Percentiles rank a stretch among this genome's conserved stretches.
These are phyloP conservation scores for Tipula vernalis DNA, from an alignment of 2,888 invertebrate genomes.

Conservation along the genomic window DNA sequence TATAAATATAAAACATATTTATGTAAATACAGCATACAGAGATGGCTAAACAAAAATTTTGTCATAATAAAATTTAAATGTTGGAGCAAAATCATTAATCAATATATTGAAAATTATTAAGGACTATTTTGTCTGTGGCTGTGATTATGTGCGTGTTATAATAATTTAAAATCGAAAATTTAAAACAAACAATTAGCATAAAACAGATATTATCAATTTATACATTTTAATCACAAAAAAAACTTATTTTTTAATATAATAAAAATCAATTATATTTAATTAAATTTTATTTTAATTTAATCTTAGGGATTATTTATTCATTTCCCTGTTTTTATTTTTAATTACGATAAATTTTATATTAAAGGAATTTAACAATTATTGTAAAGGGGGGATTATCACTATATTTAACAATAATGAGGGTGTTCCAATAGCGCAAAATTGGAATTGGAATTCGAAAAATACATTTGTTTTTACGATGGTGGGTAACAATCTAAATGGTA, in stretches of 20 bases:
- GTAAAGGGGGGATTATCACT: not conserved
- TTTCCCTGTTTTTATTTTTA: not conserved
- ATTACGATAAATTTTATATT: not conserved
- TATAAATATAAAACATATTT: not conserved
- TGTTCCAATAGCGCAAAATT: not conserved
- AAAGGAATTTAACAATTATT: not conserved
- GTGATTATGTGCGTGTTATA: not conserved
- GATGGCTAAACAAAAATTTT: not conserved
- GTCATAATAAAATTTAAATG: not conserved
- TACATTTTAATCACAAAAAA: not conserved
- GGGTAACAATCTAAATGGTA: not conserved
- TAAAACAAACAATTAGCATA: not conserved
- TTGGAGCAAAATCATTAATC: not conserved
- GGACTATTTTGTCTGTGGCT: not conserved
- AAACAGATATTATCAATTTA: not conserved
- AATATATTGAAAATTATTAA: not conserved
- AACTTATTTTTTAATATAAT: not conserved
- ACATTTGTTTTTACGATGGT: not conserved
- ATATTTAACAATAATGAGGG: not conserved
- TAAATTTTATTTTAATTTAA: not conserved
- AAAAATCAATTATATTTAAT: not conserved
- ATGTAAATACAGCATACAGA: not conserved
- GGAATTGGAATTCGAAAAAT: not conserved
- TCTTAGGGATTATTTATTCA: not conserved
- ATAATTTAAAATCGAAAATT: not conserved